These are phyloP conservation scores for Tridacna crocea DNA, from an alignment of 2,888 invertebrate species.

Conservation along the genomic window DNA sequence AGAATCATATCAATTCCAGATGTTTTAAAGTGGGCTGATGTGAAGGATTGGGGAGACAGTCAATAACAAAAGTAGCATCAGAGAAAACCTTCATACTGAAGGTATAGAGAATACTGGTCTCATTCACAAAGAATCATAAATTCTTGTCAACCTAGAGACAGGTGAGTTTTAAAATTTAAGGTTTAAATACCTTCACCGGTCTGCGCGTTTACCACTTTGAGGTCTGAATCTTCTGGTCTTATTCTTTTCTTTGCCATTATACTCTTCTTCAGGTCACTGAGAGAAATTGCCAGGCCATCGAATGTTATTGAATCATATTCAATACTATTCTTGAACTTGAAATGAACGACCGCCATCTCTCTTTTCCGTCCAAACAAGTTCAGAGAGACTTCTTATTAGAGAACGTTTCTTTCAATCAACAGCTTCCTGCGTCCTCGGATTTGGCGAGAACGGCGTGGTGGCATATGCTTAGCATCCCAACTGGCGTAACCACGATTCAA, in stretches of 20 bases:
- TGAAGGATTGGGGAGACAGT: too few species aligned
- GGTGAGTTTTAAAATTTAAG: too few species aligned
- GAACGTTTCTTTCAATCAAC: not conserved
- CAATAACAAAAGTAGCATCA: too few species aligned
- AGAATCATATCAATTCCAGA: too few species aligned
- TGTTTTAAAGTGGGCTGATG: too few species aligned
- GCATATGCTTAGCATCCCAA: not conserved
- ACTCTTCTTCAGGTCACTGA: conserved; percentile 96
- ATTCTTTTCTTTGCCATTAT: conserved; percentile 98
- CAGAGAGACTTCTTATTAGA: not conserved
- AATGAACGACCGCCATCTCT: conserved; percentile 93
- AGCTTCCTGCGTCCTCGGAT: not conserved
- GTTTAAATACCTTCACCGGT: conserved; percentile 93
- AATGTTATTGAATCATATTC: conserved; percentile 98
- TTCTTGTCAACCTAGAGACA: too few species aligned
- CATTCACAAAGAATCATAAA: too few species aligned
- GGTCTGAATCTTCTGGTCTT: conserved; percentile 96
- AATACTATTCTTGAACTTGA: conserved; percentile 98
- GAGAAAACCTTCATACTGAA: too few species aligned
- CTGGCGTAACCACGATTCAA: too few species aligned
- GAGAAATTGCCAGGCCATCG: conserved; percentile 98
- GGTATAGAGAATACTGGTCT: too few species aligned
- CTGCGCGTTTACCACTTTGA: conserved; percentile 98
- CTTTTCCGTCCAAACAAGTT: too few species aligned
- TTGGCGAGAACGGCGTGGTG: conserved; percentile 9